A percentile compares a stretch with the other conserved stretches of the same genome.
Conservation (phyloP, 2,888 invertebrate genomes). For the Ophion slaviceki region DNA sequence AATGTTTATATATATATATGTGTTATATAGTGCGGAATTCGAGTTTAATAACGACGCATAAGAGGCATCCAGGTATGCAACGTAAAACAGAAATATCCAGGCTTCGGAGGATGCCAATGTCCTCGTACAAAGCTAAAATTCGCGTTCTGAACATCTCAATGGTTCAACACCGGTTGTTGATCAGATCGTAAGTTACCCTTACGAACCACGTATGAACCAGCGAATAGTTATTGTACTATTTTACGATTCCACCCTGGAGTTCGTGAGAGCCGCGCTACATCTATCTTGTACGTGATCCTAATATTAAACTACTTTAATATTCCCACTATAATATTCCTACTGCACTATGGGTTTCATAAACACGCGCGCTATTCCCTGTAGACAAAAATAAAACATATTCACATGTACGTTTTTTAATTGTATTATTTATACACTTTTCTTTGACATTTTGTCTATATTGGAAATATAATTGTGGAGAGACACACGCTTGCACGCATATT, state of each 20-base stretch:
- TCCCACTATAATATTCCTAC: background rate
- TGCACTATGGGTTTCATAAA: background rate
- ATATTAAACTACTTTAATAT: background rate
- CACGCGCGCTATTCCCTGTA: no score
- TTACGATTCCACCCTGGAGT: conserved; percentile 3
- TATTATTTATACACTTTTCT: background rate
- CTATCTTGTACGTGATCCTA: background rate
- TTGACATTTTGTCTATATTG: no score
- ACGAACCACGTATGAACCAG: conserved; percentile 1
- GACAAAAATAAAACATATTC: background rate
- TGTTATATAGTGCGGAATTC: no score
- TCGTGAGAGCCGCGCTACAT: conserved; percentile 4
- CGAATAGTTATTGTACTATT: background rate
- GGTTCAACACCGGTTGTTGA: conserved; percentile 13
- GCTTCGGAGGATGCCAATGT: conserved; percentile 4
- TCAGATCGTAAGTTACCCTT: conserved; percentile 17
- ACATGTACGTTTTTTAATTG: background rate
- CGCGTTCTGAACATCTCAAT: background rate
- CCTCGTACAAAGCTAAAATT: background rate
- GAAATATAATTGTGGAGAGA: no score
- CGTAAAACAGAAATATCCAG: conserved; percentile 10
- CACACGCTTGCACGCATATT: no score
- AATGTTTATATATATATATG: no score
- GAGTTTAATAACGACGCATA: background rate
- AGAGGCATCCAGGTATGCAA: conserved; percentile 7